Evolutionary conservation across 2,888 invertebrate species (phyloP).

Genomic region (Coremacera marginata): DNA sequence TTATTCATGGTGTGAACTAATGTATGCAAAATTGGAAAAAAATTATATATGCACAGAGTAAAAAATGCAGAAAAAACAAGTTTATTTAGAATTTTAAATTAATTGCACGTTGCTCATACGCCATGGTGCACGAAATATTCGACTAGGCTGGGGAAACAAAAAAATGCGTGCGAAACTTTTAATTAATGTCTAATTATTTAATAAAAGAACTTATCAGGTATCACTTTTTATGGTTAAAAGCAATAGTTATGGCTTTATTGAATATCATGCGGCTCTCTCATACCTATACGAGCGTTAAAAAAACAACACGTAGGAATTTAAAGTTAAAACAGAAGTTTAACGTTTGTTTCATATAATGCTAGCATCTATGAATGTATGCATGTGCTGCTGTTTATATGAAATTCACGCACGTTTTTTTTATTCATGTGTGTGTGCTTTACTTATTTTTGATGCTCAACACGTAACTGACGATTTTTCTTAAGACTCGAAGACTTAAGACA

Average conservation of each 20-base stretch:
- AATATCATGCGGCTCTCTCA: not conserved
- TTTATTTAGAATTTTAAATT: not conserved
- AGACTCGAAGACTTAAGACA: too few species aligned
- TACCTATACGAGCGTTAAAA: not conserved
- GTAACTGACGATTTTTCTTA: too few species aligned
- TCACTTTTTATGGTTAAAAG: not conserved
- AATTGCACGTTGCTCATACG: slow-evolving; percentile 22
- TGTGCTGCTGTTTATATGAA: slow-evolving; percentile 46
- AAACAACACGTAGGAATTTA: not conserved
- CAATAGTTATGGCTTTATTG: not conserved
- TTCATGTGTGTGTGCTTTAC: too few species aligned
- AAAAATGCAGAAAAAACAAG: not conserved
- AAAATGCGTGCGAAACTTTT: not conserved
- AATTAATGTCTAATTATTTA: not conserved
- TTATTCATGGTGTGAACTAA: not conserved
- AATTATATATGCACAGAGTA: too few species aligned
- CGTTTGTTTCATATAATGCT: not conserved
- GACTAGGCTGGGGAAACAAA: not conserved
- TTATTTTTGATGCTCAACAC: too few species aligned
- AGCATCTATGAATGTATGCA: not conserved
- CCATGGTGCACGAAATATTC: not conserved
- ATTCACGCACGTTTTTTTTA: slow-evolving; percentile 6
- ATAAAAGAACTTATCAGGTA: not conserved
- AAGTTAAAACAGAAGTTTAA: not conserved
- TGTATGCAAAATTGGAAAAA: too few species aligned